phyloP scores from a whole-genome alignment of 2,113 vertebrate species.

The Mesoclemmys tuberculata region DNA sequence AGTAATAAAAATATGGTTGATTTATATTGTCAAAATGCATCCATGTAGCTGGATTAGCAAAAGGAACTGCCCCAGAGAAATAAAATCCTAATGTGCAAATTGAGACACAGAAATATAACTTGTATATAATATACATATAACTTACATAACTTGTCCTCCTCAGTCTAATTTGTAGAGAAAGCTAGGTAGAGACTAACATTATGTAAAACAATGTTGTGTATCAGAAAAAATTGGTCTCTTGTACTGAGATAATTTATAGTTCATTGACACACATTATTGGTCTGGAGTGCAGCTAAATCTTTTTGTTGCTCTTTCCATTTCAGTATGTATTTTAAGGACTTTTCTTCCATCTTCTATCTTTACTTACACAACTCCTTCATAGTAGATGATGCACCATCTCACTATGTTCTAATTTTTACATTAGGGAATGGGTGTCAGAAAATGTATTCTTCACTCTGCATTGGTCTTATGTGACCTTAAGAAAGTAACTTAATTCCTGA shows the following conservation, averaged over 20 bases:
- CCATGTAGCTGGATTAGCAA: not conserved
- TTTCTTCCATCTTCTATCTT: not conserved
- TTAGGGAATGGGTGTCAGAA: not conserved
- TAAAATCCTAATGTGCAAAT: slow-evolving; percentile 20
- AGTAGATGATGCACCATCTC: not conserved
- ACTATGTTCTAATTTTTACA: not conserved
- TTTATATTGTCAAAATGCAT: not conserved
- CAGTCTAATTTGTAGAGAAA: not conserved
- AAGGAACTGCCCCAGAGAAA: not conserved
- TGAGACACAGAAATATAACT: not conserved
- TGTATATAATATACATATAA: too few species aligned
- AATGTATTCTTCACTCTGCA: not conserved
- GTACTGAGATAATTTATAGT: not conserved
- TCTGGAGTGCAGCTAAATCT: not conserved
- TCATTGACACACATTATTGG: not conserved
- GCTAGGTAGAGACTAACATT: accelerated
- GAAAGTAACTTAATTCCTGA: not conserved
- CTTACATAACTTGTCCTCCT: not conserved
- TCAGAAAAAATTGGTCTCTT: not conserved
- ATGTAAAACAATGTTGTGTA: not conserved
- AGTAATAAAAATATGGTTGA: slow-evolving; percentile 9
- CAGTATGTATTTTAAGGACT: not conserved
- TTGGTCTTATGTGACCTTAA: not conserved
- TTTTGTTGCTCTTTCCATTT: not conserved
- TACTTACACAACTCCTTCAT: not conserved